Conservation (phyloP, 2,797 vertebrate genomes). For the Sebastes itinus region DNA sequence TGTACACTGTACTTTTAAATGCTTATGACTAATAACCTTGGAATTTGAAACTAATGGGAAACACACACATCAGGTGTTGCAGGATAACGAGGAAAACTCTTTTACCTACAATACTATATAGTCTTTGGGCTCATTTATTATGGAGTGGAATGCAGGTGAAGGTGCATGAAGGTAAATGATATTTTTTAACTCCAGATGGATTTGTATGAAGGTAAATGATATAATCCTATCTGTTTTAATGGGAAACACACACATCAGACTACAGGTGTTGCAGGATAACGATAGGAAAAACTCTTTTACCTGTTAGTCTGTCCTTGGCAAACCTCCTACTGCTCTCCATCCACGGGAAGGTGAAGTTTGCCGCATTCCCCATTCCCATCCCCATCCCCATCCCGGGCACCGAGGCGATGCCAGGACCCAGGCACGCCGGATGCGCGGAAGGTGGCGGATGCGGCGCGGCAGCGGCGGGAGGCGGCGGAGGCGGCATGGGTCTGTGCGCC, state of each 20-base stretch:
- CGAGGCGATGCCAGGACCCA: conserved; percentile 67
- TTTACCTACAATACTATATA: no score
- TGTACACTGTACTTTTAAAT: no score
- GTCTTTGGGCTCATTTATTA: not conserved
- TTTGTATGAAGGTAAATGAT: not conserved
- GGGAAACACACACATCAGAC: not conserved
- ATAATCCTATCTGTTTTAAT: not conserved
- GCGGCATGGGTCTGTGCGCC: conserved; percentile 92
- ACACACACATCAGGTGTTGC: not conserved
- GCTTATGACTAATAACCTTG: no score
- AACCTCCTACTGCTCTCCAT: conserved; percentile 94
- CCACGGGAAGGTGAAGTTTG: conserved; percentile 93
- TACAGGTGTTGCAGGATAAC: not conserved
- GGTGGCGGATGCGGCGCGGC: conserved; percentile 83
- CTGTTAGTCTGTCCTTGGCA: conserved; percentile 93
- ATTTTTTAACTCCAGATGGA: no score
- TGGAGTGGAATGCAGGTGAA: not conserved
- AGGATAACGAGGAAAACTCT: no score
- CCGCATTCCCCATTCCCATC: conserved; percentile 83
- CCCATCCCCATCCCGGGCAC: conserved; percentile 76
- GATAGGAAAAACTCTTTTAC: conserved; percentile 76
- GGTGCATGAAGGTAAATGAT: not conserved
- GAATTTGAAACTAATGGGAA: not conserved
- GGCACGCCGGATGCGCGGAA: conserved; percentile 74
- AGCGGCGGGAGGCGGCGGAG: conserved; percentile 85